Conservation (phyloP, 2,888 invertebrate species). For the Dynastes tityus region DNA sequence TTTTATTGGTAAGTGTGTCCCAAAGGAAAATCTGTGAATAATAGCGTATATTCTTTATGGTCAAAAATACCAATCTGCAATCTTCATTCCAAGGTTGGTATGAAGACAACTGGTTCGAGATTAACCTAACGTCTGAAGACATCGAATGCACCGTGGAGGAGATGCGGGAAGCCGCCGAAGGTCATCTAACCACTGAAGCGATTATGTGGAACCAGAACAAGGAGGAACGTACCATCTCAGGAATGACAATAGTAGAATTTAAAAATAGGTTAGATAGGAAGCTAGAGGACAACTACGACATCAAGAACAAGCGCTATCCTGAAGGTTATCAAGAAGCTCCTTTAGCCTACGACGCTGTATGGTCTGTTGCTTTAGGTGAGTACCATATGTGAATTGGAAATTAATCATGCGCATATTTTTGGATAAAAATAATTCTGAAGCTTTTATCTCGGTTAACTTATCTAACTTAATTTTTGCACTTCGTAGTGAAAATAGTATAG, state of each 20-base stretch:
- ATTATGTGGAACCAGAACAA: conserved; percentile 98
- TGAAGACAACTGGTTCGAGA: conserved; percentile 98
- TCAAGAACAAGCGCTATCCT: conserved; percentile 89
- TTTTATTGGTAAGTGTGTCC: conserved; percentile 87
- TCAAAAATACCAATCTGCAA: not conserved
- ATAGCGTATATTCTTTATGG: no score
- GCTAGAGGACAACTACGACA: conserved; percentile 86
- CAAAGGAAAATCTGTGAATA: no score
- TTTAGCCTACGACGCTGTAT: conserved; percentile 98
- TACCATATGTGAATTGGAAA: not conserved
- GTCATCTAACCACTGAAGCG: conserved; percentile 98
- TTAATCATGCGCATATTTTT: no score
- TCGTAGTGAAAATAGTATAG: no score
- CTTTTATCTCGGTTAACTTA: no score
- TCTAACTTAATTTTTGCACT: no score
- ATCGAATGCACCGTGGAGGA: conserved; percentile 94
- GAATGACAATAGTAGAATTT: conserved; percentile 96
- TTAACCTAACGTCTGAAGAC: conserved; percentile 87
- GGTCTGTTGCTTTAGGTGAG: conserved; percentile 95
- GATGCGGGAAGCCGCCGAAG: conserved; percentile 95
- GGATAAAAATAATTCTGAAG: no score
- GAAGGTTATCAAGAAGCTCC: conserved; percentile 99
- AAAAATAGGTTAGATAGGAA: conserved; percentile 87
- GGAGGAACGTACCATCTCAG: conserved; percentile 93
- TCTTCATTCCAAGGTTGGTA: conserved; percentile 85